Conservation (phyloP, 37 sponge, comb jelly and placozoan genomes). For the Geodia barretti region DNA sequence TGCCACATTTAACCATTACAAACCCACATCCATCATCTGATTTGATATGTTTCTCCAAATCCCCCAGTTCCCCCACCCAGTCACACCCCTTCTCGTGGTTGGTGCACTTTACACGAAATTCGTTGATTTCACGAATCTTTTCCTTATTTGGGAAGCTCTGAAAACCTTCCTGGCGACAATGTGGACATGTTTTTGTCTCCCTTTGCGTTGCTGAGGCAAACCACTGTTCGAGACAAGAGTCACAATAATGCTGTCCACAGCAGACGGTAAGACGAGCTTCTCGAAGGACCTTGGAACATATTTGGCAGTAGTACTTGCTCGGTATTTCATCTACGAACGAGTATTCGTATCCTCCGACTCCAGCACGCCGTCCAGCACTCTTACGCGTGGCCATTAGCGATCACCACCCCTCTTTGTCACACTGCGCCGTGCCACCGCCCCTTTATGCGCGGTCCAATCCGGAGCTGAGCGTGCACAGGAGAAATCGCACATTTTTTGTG, state of each 20-base stretch:
- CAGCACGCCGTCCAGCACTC: too few species aligned
- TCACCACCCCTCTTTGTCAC: too few species aligned
- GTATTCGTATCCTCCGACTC: conserved; percentile 5
- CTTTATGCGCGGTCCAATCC: too few species aligned
- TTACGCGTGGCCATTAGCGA: too few species aligned
- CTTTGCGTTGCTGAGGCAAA: neutral
- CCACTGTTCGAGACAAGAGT: conserved; percentile 7
- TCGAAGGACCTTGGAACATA: neutral
- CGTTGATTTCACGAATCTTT: neutral
- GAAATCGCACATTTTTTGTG: too few species aligned
- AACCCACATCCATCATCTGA: conserved; percentile 11
- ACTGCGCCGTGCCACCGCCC: too few species aligned
- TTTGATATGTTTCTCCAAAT: neutral
- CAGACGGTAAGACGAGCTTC: conserved; percentile 10
- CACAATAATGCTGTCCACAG: conserved; percentile 22
- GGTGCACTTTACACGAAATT: neutral
- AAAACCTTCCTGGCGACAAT: conserved; percentile 4
- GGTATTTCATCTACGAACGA: neutral
- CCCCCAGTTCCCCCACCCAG: conserved; percentile 1
- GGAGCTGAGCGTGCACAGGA: too few species aligned
- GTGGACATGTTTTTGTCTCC: conserved; percentile 6
- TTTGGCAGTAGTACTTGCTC: neutral
- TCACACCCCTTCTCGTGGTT: conserved; percentile 3
- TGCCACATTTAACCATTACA: conserved; percentile 5
- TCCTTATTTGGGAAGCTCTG: neutral